Base-by-base conservation (phyloP, 2,113 vertebrate species). In the Notothenia rossii region DNA sequence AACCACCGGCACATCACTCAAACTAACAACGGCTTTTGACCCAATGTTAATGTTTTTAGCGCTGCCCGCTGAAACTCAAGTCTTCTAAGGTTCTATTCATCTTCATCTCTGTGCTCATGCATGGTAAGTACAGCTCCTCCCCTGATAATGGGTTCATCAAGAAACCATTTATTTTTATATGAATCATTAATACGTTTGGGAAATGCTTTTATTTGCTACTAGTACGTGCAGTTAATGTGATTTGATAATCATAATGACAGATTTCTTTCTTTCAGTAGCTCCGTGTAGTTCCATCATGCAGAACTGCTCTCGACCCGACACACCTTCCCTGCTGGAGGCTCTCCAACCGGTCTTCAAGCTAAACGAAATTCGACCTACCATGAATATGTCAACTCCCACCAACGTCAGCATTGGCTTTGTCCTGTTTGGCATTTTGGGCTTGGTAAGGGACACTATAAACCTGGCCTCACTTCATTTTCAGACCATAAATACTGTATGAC, bases 371-470 rank as follows among this genome's bases (percentile, higher is more conserved):
- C 79, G 90, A 79, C 92, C 92, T 9, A 88, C 91, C 0, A 8
- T 51, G 33, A 55, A 92, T n/a, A 0, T 25, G 0, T 85, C 86
- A 22, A 86, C 55, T 1, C 0, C 43, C 25, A 92, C 85, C 0
- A 50, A n/a, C 0, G 33, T 87, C 61, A 13, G 1, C 59, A 15
- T 91, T 15, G 0, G 0, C 5, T 63, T 94, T 36, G 75, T 9
- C n/a, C 43, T 94, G 54, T 89, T 74, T 56, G 88, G 72, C 4
- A 94, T 94, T 56, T 60, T 95, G 49, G 94, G 85, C 5, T 93
- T 95, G 89, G 94, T 95, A 84, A 85, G 79, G 0, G 29, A 63
- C 7, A 2, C 22, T 51, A 61, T 40, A 18, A 15, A 0, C 10
- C 11, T 60, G n/a, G 29, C 61, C 17, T 1, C 9, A 17, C 20